Conservation (phyloP, 2,797 vertebrate genomes). For the Heliangelus exortis region DNA sequence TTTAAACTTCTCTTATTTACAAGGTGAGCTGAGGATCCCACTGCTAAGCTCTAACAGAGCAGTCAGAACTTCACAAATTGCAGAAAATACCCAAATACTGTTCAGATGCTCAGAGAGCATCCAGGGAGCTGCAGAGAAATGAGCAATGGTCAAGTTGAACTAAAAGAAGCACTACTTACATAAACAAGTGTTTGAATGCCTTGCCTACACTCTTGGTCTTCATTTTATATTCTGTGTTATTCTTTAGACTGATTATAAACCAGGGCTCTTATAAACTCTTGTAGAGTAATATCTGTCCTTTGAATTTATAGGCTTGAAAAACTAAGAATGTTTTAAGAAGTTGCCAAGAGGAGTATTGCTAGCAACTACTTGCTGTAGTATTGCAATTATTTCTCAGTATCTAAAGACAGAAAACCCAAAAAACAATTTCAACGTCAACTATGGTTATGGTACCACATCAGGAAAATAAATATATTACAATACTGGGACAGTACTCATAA, state of each 20-base stretch:
- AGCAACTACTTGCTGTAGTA: not conserved
- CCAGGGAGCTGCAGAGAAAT: not conserved
- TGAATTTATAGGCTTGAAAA: not conserved
- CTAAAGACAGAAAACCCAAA: not conserved
- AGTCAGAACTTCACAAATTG: not conserved
- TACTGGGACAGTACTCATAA: not conserved
- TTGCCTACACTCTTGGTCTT: not conserved
- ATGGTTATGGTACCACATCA: not conserved
- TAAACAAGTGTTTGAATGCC: not conserved
- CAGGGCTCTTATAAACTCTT: not conserved
- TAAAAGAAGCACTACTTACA: not conserved
- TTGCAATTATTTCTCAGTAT: not conserved
- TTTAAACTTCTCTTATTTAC: slow-evolving; percentile 28
- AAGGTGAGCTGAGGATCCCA: not conserved
- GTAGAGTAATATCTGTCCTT: not conserved
- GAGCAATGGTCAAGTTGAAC: not conserved
- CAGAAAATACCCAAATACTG: slow-evolving; percentile 6
- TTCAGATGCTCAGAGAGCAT: slow-evolving; percentile 20
- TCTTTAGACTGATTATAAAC: not conserved
- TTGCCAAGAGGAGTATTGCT: not conserved
- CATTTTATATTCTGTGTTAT: not conserved
- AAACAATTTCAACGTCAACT: not conserved
- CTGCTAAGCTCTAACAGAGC: not conserved
- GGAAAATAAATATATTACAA: not conserved
- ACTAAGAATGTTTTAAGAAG: not conserved